These are phyloP conservation scores for Crossocerus cetratus DNA, from an alignment of 2,888 invertebrate genomes.

Conservation along the genomic window DNA sequence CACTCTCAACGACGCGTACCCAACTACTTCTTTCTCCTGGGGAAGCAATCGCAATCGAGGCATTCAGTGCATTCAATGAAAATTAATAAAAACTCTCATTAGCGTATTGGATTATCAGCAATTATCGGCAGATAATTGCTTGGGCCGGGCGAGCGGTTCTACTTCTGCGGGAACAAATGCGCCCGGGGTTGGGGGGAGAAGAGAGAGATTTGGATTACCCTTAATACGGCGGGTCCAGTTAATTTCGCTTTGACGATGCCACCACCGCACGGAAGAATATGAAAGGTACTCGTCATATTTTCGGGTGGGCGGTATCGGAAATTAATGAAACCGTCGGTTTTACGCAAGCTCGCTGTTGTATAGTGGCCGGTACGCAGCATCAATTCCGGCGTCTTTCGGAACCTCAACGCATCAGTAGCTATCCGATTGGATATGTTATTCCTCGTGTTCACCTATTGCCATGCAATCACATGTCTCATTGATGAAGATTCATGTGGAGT, in stretches of 20 bases:
- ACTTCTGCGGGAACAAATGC: too few relatives aligned
- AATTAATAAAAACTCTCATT: constrained; percentile 2
- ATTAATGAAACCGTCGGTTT: constrained; percentile 70
- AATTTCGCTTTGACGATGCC: constrained; percentile 71
- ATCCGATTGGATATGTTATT: constrained; percentile 73
- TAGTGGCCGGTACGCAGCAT: constrained; percentile 67
- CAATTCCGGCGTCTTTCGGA: constrained; percentile 69
- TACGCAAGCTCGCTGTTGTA: constrained; percentile 66
- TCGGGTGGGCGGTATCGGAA: constrained; percentile 72
- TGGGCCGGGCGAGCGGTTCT: too few relatives aligned
- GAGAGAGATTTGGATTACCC: constrained; percentile 55
- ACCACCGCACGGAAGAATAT: constrained; percentile 72
- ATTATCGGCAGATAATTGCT: neutral
- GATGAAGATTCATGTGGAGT: too few relatives aligned
- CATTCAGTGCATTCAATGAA: neutral
- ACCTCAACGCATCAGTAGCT: constrained; percentile 68
- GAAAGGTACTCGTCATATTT: constrained; percentile 70
- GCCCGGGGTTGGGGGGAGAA: too few relatives aligned
- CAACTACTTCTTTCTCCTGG: constrained; percentile 70
- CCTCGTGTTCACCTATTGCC: constrained; percentile 68
- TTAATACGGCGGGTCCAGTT: constrained; percentile 66
- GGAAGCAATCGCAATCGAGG: constrained; percentile 21
- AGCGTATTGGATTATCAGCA: neutral
- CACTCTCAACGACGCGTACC: constrained; percentile 68
- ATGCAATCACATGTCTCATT: neutral